Conservation (phyloP, 2,888 invertebrate genomes). For the Diploptera punctata region DNA sequence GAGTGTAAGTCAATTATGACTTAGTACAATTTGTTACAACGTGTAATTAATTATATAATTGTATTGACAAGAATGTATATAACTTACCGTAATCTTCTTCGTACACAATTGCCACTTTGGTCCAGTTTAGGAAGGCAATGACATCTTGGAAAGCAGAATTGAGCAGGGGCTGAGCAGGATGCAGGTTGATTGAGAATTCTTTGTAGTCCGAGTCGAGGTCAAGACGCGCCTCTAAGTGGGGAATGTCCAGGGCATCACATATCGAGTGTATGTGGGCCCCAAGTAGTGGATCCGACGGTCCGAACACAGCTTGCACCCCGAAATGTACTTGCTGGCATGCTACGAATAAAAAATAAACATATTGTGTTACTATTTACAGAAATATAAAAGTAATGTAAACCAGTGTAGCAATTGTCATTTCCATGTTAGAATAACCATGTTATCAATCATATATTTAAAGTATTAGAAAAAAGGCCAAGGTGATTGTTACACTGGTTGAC, state of each 20-base stretch:
- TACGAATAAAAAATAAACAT: slow-evolving; percentile 49
- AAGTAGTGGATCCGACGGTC: slow-evolving; percentile 75
- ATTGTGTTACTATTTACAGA: too few species aligned
- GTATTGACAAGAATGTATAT: too few species aligned
- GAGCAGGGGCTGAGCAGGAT: slow-evolving; percentile 75
- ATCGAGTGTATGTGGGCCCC: slow-evolving; percentile 80
- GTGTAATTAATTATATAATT: too few species aligned
- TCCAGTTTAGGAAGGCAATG: slow-evolving; percentile 81
- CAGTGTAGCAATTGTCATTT: too few species aligned
- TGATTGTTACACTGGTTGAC: too few species aligned
- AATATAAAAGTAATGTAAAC: too few species aligned
- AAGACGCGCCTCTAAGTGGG: slow-evolving; percentile 75
- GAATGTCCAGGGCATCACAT: slow-evolving; percentile 81
- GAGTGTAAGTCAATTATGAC: too few species aligned
- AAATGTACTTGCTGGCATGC: slow-evolving; percentile 73
- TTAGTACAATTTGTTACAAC: too few species aligned
- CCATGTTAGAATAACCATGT: too few species aligned
- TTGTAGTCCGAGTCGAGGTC: slow-evolving; percentile 64
- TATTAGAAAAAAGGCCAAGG: too few species aligned
- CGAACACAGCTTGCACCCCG: slow-evolving; percentile 78
- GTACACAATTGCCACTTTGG: slow-evolving; percentile 78
- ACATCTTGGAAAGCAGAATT: slow-evolving; percentile 78
- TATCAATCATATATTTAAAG: too few species aligned
- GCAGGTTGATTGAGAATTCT: slow-evolving; percentile 79
- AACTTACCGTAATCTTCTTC: slow-evolving; percentile 75